Evolutionary conservation across 1,140 invertebrate species (phyloP).

Genomic region (Drosophila kepulauana): DNA sequence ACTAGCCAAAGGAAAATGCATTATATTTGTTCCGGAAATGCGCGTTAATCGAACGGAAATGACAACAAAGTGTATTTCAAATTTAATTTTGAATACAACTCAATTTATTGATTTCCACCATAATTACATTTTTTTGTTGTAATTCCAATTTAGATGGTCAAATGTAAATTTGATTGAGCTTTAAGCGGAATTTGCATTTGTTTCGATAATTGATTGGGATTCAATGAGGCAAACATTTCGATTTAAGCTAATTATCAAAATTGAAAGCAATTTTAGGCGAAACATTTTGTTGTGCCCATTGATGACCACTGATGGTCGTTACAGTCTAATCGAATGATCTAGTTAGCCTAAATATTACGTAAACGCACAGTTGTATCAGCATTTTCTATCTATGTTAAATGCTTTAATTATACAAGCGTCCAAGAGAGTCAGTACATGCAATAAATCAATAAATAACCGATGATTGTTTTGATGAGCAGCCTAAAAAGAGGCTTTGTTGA

Average conservation of each 20-base stretch:
- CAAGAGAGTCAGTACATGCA: background rate
- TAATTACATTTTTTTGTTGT: conserved; percentile 4
- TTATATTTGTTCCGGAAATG: conserved; percentile 64
- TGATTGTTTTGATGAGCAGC: conserved; percentile 28
- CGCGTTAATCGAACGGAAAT: conserved; percentile 76
- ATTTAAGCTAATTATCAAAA: conserved; percentile 40
- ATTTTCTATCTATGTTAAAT: conserved; percentile 3
- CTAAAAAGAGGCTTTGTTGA: conserved; percentile 12
- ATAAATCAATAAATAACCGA: conserved; percentile 28
- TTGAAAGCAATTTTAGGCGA: conserved; percentile 30
- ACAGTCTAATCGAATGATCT: conserved; percentile 7
- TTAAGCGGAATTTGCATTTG: conserved; percentile 19
- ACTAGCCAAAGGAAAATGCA: conserved; percentile 17
- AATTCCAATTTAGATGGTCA: background rate
- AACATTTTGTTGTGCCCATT: conserved; percentile 19
- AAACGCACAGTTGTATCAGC: conserved; percentile 1
- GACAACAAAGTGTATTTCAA: conserved; percentile 50
- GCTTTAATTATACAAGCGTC: background rate
- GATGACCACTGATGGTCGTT: conserved; percentile 16
- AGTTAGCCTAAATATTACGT: conserved; percentile 20
- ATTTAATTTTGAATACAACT: conserved; percentile 35
- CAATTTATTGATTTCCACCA: conserved; percentile 19
- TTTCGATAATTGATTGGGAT: conserved; percentile 48
- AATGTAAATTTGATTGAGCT: conserved; percentile 20
- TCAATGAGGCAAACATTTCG: conserved; percentile 32